Conservation (phyloP, 2,888 invertebrate genomes). For the Caenorhabditis sp. region DNA sequence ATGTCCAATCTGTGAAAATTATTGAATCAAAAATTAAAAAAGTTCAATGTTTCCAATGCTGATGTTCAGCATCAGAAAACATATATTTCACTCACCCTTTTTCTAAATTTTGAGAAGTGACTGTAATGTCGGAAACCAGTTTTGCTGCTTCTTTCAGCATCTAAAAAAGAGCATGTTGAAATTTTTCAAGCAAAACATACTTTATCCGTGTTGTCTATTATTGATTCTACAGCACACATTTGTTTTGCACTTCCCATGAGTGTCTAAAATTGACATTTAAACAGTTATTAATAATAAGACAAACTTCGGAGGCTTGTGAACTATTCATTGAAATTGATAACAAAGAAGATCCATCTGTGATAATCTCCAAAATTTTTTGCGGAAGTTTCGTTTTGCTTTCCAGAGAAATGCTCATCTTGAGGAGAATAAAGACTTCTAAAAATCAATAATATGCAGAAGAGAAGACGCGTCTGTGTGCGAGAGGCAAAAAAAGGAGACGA, state of each 20-base stretch:
- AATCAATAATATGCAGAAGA: slow-evolving; percentile 34
- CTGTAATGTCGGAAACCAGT: slow-evolving; percentile 13
- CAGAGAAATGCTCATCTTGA: slow-evolving; percentile 57
- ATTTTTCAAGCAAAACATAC: slow-evolving; percentile 9
- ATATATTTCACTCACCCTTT: slow-evolving; percentile 29
- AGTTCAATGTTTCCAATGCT: no score
- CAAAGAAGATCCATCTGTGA: slow-evolving; percentile 52
- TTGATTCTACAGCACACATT: slow-evolving; percentile 18
- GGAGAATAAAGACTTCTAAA: background rate
- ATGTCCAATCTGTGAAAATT: slow-evolving; percentile 39
- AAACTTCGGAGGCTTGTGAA: slow-evolving; percentile 54
- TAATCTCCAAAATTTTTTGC: slow-evolving; percentile 60
- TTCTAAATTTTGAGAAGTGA: slow-evolving; percentile 12
- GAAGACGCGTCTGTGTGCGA: background rate
- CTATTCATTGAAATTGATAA: slow-evolving; percentile 23
- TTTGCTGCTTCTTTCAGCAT: slow-evolving; percentile 23
- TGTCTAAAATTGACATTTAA: slow-evolving; percentile 20
- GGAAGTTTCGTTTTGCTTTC: slow-evolving; percentile 63
- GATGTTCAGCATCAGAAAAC: no score
- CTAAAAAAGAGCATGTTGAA: slow-evolving; percentile 16
- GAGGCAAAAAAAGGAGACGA: background rate
- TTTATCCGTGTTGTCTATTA: slow-evolving; percentile 31
- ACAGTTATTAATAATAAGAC: slow-evolving; percentile 8
- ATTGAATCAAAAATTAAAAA: no score
- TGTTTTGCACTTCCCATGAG: slow-evolving; percentile 49